Conservation (phyloP, 2,888 invertebrate genomes). For the Cyrtodaria siliqua region DNA sequence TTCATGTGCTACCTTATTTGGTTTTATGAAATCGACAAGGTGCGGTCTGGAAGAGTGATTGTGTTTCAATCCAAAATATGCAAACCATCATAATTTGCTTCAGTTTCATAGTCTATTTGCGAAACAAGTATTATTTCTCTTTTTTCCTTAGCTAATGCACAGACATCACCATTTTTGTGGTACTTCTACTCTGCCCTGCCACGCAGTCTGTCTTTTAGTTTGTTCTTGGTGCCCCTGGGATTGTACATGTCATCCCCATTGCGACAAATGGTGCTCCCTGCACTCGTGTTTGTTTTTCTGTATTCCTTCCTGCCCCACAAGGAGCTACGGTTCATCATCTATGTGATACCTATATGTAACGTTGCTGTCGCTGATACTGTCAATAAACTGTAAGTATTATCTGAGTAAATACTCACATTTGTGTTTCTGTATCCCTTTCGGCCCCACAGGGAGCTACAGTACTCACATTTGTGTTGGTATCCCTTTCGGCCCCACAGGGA, state of each 20-base stretch:
- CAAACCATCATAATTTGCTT: no score
- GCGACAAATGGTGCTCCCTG: slow-evolving; percentile 86
- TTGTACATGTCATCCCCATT: slow-evolving; percentile 89
- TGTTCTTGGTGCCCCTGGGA: slow-evolving; percentile 89
- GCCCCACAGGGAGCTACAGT: no score
- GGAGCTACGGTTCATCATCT: slow-evolving; percentile 98
- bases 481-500: no score
- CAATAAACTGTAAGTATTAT: slow-evolving; percentile 93
- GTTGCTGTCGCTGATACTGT: slow-evolving; percentile 96
- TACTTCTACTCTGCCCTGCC: slow-evolving; percentile 99
- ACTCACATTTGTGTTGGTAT: no score
- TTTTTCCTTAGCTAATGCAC: slow-evolving; percentile 62
- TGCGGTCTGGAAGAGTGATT: no score
- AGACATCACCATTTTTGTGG: slow-evolving; percentile 94
- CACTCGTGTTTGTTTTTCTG: slow-evolving; percentile 91
- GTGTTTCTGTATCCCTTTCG: no score
- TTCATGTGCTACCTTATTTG: no score
- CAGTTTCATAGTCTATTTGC: no score
- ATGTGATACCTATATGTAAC: slow-evolving; percentile 97
- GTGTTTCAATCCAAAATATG: no score
- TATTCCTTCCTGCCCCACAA: slow-evolving; percentile 99
- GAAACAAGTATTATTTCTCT: no score
- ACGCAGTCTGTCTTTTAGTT: slow-evolving; percentile 93
- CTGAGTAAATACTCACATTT: no score
- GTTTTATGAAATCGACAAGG: no score